Evolutionary conservation across 1,140 invertebrate species (phyloP).

Genomic region (Drosophila parabipectinata): DNA sequence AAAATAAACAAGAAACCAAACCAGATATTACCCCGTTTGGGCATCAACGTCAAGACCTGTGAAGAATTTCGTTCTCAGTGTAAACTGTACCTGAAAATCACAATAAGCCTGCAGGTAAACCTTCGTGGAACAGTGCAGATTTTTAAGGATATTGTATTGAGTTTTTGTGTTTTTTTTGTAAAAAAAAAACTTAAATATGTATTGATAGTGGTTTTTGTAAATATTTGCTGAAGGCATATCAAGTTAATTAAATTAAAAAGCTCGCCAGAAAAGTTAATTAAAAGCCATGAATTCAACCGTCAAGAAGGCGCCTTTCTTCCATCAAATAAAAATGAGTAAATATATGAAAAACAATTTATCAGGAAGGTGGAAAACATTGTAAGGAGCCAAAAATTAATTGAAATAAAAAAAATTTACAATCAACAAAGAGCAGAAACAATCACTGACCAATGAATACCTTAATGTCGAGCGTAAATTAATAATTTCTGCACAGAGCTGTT

Average conservation of each 20-base stretch:
- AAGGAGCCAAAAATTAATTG: not conserved
- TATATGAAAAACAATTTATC: slow-evolving; percentile 5
- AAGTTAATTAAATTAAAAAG: not conserved
- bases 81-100: not conserved
- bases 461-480: not conserved
- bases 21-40: not conserved
- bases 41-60: not conserved
- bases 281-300: slow-evolving; percentile 33
- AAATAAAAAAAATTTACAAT: not conserved
- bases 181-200: no score
- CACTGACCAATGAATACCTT: not conserved
- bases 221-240: slow-evolving; percentile 1
- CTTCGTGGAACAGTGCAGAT: not conserved
- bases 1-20: not conserved
- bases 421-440: not conserved
- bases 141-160: not conserved
- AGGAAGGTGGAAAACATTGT: not conserved
- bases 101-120: not conserved
- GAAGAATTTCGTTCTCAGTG: not conserved
- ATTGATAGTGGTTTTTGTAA: no score
- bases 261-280: slow-evolving; percentile 24
- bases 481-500: not conserved
- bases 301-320: slow-evolving; percentile 6
- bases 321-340: slow-evolving; percentile 3
- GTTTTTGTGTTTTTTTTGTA: not conserved